Conservation (phyloP, 2,888 invertebrate species). For the Clitarchus hookeri region DNA sequence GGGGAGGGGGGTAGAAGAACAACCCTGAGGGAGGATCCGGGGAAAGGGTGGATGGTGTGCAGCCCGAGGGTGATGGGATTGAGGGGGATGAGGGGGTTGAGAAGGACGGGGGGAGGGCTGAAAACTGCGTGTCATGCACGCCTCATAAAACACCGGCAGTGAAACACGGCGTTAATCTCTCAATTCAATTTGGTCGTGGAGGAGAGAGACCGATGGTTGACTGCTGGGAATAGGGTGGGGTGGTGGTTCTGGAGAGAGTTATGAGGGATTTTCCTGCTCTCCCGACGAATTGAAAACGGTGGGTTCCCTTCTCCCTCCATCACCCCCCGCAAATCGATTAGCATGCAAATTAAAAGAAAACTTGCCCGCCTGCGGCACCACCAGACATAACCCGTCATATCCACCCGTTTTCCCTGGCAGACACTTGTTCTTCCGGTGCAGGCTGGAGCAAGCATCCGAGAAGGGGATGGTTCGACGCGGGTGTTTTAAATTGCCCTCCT, state of each 20-base stretch:
- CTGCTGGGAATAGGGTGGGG: background rate
- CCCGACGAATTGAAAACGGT: constrained; percentile 7
- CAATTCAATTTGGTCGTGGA: background rate
- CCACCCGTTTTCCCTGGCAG: background rate
- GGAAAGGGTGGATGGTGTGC: background rate
- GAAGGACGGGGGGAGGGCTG: background rate
- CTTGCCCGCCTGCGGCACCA: constrained; percentile 1
- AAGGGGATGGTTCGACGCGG: background rate
- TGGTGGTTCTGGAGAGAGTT: background rate
- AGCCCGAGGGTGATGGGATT: background rate
- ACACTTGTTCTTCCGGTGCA: constrained; percentile 4
- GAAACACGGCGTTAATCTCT: constrained; percentile 14
- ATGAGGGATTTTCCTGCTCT: background rate
- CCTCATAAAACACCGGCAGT: constrained; percentile 10
- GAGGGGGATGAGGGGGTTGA: background rate
- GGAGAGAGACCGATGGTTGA: too few relatives aligned
- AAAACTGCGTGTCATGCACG: constrained; percentile 1
- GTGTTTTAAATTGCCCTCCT: constrained; percentile 10
- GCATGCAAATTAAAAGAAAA: constrained; percentile 14
- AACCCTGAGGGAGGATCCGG: background rate
- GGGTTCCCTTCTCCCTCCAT: background rate
- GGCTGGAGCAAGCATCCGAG: background rate
- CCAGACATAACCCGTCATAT: constrained; percentile 2
- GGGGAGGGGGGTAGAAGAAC: background rate
- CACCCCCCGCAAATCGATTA: background rate